Conservation (phyloP, 23 tunicate species). For the Halocynthia aurantium region DNA sequence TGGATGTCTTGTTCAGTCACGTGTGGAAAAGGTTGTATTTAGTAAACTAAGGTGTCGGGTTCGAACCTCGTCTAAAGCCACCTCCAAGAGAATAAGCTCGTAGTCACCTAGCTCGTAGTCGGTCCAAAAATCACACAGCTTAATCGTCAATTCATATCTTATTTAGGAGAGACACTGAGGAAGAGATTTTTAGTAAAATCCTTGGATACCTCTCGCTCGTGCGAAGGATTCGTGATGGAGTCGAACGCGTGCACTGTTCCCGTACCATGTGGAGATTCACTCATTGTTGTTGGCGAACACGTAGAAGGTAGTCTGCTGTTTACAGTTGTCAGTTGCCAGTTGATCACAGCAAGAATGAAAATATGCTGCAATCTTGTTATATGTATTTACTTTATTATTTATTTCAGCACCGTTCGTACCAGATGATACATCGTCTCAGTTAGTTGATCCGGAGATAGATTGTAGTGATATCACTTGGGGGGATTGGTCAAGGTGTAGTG, state of each 20-base stretch:
- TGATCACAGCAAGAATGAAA: no score
- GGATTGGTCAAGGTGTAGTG: constrained; percentile 22
- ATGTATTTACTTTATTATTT: no score
- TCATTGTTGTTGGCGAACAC: no score
- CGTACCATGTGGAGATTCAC: not conserved
- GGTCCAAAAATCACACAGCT: not conserved
- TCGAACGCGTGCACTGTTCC: constrained; percentile 60
- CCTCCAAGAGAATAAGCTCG: not conserved
- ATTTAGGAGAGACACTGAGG: constrained; percentile 58
- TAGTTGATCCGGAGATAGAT: not conserved
- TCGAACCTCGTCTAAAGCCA: not conserved
- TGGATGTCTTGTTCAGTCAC: constrained; percentile 97
- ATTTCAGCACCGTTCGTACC: not conserved
- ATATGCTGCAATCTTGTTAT: no score
- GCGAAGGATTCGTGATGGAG: constrained; percentile 76
- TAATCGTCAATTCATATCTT: not conserved
- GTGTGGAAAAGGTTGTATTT: constrained; percentile 68
- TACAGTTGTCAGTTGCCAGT: no score
- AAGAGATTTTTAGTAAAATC: constrained; percentile 54
- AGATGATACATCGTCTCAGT: not conserved
- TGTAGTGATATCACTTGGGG: constrained; percentile 14
- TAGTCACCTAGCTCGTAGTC: not conserved
- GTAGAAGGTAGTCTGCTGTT: no score
- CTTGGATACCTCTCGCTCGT: constrained; percentile 21
- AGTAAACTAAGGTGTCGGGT: not conserved